Conservation (phyloP, 2,888 invertebrate genomes). For the Blastobasis adustella region DNA sequence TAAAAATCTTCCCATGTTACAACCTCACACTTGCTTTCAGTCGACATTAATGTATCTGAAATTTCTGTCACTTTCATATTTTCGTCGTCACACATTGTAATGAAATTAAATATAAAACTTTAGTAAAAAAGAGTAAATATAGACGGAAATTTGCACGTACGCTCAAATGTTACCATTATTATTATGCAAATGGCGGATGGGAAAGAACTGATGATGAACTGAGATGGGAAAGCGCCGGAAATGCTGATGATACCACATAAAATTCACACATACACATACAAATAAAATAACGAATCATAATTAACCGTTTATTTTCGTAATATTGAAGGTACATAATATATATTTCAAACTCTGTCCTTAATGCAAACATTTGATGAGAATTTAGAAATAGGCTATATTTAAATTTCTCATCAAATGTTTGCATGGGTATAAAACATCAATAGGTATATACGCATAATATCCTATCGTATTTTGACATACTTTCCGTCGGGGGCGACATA, state of each 20-base stretch:
- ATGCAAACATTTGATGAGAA: too few species aligned
- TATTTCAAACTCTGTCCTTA: too few species aligned
- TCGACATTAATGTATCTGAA: background rate
- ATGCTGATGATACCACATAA: too few species aligned
- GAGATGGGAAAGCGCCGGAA: too few species aligned
- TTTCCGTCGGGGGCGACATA: slow-evolving; percentile 2
- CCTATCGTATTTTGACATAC: slow-evolving; percentile 7
- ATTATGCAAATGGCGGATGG: background rate
- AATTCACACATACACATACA: too few species aligned
- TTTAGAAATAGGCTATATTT: too few species aligned
- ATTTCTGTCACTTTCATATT: background rate
- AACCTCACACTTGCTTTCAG: background rate
- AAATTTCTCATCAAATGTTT: too few species aligned
- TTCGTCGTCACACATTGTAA: background rate
- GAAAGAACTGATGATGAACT: background rate
- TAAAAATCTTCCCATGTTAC: background rate
- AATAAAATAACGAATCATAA: too few species aligned
- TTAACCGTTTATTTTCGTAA: too few species aligned
- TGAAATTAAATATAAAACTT: background rate
- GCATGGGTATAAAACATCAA: too few species aligned
- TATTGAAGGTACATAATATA: too few species aligned
- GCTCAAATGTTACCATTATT: background rate
- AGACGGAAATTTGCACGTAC: background rate
- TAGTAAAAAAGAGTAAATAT: background rate
- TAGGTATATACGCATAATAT: too few species aligned